Percentiles rank a stretch among this genome's conserved stretches.
These are phyloP conservation scores for Aphelinus certus DNA, from an alignment of 1,140 invertebrate genomes.

Conservation along the genomic window DNA sequence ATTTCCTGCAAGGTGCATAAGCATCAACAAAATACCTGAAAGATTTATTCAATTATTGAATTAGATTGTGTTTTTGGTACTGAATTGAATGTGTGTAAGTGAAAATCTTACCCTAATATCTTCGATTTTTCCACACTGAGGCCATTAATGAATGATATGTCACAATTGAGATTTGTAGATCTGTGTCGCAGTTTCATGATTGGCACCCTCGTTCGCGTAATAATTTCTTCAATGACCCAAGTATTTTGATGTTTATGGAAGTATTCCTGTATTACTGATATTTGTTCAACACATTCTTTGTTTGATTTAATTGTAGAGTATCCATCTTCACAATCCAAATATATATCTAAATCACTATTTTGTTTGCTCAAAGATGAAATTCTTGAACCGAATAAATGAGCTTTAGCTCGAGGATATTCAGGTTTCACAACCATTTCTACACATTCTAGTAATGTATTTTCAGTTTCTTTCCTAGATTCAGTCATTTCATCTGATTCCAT, in stretches of 20 bases:
- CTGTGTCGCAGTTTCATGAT: slow-evolving; percentile 66
- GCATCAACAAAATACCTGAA: slow-evolving; percentile 56
- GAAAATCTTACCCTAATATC: slow-evolving; percentile 55
- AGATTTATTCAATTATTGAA: slow-evolving; percentile 26
- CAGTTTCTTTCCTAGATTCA: background rate
- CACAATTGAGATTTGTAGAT: slow-evolving; percentile 61
- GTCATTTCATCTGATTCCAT: slow-evolving; percentile 16
- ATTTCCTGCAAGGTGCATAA: slow-evolving; percentile 50
- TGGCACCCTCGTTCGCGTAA: slow-evolving; percentile 58
- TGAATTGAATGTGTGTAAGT: background rate
- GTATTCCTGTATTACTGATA: slow-evolving; percentile 16
- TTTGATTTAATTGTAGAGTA: slow-evolving; percentile 8
- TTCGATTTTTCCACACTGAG: slow-evolving; percentile 67
- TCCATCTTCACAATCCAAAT: slow-evolving; percentile 59
- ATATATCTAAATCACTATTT: slow-evolving; percentile 65
- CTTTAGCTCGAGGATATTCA: slow-evolving; percentile 42
- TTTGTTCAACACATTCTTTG: slow-evolving; percentile 12
- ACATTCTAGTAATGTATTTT: slow-evolving; percentile 9
- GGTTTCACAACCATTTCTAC: slow-evolving; percentile 37
- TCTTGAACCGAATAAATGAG: slow-evolving; percentile 62
- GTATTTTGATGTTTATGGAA: slow-evolving; percentile 30
- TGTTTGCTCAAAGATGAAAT: slow-evolving; percentile 56
- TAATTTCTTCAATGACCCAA: slow-evolving; percentile 39
- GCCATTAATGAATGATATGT: slow-evolving; percentile 67
- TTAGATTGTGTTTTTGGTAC: too few species aligned